Conservation (phyloP, 2,113 vertebrate genomes). For the Rhadina sibilatrix region DNA sequence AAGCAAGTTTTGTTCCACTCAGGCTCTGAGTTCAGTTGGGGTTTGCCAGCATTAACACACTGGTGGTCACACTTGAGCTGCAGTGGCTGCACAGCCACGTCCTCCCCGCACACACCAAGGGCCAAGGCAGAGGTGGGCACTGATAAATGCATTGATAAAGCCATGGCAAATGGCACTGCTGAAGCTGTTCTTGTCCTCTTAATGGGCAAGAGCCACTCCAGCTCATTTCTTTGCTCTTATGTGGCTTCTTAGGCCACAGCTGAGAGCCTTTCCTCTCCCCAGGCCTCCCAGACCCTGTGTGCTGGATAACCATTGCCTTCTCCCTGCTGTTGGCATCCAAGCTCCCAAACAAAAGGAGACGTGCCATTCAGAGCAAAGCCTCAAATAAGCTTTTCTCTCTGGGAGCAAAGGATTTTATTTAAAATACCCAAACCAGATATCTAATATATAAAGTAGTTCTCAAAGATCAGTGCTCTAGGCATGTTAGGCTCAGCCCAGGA, state of each 20-base stretch:
- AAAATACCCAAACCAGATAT: neutral
- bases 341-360: neutral
- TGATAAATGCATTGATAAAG: neutral
- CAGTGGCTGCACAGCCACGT: rapidly evolving
- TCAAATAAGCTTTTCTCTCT: neutral
- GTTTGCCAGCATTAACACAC: neutral
- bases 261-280: neutral
- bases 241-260: neutral
- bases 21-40: neutral
- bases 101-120: neutral
- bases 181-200: neutral
- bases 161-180: neutral
- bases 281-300: neutral
- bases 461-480: neutral
- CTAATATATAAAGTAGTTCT: neutral
- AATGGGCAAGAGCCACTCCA: neutral
- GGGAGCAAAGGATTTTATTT: neutral
- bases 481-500: neutral
- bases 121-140: neutral
- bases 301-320: neutral
- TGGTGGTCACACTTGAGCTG: neutral
- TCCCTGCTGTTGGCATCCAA: neutral
- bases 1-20: neutral
- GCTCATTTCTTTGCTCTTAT: neutral
- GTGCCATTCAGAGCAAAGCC: neutral